A percentile compares a stretch with the other conserved stretches of the same genome.
phyloP scores from a whole-genome alignment of 2,888 invertebrate genomes.

The Drosophila acutilabella region DNA sequence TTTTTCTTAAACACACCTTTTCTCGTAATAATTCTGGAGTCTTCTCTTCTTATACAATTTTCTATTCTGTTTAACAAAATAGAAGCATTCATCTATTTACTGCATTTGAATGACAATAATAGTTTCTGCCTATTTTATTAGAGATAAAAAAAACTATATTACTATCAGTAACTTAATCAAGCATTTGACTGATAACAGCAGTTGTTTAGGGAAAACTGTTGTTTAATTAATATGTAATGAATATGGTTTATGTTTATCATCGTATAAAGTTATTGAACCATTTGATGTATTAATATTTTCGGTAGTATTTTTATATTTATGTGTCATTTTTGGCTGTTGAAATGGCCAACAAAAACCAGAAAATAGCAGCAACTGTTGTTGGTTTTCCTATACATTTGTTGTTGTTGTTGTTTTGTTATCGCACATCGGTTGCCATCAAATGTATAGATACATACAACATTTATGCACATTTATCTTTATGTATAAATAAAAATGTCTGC shows the following conservation, averaged over 20 bases:
- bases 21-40: no score
- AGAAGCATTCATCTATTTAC: background rate
- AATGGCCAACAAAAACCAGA: slow-evolving; percentile 31
- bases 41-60: no score
- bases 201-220: background rate
- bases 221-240: slow-evolving; percentile 5
- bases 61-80: background rate
- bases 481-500: slow-evolving; percentile 66
- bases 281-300: background rate
- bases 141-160: background rate
- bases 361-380: slow-evolving; percentile 23
- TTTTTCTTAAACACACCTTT: no score
- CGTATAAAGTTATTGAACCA: slow-evolving; percentile 7
- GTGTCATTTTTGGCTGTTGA: slow-evolving; percentile 52
- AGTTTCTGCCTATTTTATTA: no score
- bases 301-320: background rate
- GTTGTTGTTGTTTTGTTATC: slow-evolving; percentile 32
- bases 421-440: slow-evolving; percentile 44
- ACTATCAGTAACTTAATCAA: background rate
- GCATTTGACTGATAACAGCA: background rate
- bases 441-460: slow-evolving; percentile 33
- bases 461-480: slow-evolving; percentile 37
- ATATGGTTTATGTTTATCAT: slow-evolving; percentile 11
- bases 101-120: background rate
- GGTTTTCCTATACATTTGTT: slow-evolving; percentile 12